Evolutionary conservation across 2,797 vertebrate genomes (phyloP), one percentile per base, ranked within the genome.

Genomic region (Rhodeus uyekii): DNA sequence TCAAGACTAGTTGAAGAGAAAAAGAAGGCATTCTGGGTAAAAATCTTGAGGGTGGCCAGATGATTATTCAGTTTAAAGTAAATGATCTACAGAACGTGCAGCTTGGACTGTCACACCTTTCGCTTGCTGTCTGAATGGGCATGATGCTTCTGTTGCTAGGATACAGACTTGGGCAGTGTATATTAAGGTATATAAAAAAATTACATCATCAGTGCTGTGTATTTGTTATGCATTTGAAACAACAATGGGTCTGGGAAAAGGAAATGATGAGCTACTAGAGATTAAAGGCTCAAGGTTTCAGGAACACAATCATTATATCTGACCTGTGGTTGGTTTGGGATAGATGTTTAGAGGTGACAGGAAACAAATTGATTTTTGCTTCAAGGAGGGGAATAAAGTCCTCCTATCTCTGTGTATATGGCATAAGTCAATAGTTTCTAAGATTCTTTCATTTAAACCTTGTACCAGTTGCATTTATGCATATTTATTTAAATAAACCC

Each of bases 221-320:
- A 76, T 76, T 58, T 58, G 72, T 68, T 58, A 58, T 68, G 80
- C 63, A 58, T 68, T 67, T 58, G 24, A 74, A 75, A 76, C 72
- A 76, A 76, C 61, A 82, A 82, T 38, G 39, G 63, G 27, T 76
- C 73, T 76, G 36, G 13, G 29, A 82, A 76, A 36, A 76, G 72
- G 61, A 82, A 82, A 76, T 82, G 48, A 82, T 76, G 63, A 76
- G 48, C 73, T 63, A 34, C 60, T 34, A 68, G 72, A 82, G 80
- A 82, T 82, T 82, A 82, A 82, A 82, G 80, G 63, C 72, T 76
- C 14, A 29, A 58, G 73, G 72, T 76, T 82, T 55, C 58, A 60
- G 73, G 50, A 82, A 82, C 63, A 82, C 80, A 82, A 67, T 76
- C 73, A 82, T 82, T 75, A 68, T 19, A 18, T 53, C 69, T 74